These are phyloP conservation scores for Drosophila neotestacea DNA, from an alignment of 2,888 invertebrate genomes.

Conservation along the genomic window DNA sequence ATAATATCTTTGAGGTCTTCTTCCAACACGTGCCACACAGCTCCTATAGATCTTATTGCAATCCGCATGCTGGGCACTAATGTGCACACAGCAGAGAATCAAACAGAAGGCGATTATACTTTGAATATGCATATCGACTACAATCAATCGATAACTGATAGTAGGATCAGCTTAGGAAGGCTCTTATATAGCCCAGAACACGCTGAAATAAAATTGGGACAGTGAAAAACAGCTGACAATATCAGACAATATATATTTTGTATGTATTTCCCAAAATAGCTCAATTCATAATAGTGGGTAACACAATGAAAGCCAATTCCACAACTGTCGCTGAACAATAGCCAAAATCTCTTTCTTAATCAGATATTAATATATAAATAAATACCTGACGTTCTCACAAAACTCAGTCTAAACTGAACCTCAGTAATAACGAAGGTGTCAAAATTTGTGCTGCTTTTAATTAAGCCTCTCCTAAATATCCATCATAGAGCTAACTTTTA, in stretches of 20 bases:
- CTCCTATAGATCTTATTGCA: slow-evolving; percentile 31
- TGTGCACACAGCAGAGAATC: slow-evolving; percentile 18
- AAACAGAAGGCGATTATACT: slow-evolving; percentile 28
- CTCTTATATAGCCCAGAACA: slow-evolving; percentile 38
- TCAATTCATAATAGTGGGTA: no score
- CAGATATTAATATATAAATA: no score
- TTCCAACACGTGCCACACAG: slow-evolving; percentile 20
- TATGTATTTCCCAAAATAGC: no score
- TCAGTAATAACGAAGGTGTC: slow-evolving; percentile 37
- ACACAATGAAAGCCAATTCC: no score
- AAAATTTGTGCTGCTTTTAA: slow-evolving; percentile 48
- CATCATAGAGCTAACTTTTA: not conserved
- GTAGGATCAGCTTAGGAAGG: no score
- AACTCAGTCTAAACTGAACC: not conserved
- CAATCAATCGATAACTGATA: slow-evolving; percentile 14
- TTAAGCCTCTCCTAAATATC: slow-evolving; percentile 39
- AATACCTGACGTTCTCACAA: no score
- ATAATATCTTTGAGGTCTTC: not conserved
- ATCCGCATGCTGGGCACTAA: slow-evolving; percentile 14
- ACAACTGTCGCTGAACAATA: no score
- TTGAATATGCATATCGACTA: slow-evolving; percentile 33
- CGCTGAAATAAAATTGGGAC: not conserved
- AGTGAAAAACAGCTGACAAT: slow-evolving; percentile 17
- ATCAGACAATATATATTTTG: not conserved
- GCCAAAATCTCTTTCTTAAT: no score